These are phyloP conservation scores for Recurvirostra avosetta DNA, from an alignment of 2,113 vertebrate genomes.

Conservation along the genomic window DNA sequence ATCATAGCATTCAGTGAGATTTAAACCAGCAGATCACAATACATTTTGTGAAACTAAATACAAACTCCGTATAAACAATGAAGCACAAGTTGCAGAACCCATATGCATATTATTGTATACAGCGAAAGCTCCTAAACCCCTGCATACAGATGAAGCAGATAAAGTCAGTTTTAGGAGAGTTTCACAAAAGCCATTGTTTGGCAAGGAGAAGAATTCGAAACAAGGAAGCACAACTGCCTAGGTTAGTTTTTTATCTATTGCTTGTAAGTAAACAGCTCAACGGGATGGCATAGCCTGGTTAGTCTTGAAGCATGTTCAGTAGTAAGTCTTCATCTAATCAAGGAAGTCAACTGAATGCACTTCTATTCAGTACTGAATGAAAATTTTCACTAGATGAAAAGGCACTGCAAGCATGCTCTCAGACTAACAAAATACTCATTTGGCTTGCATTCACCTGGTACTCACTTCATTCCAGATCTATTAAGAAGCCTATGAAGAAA, in stretches of 20 bases:
- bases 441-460: background rate
- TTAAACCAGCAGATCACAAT: background rate
- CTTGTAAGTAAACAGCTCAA: background rate
- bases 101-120: fast-evolving
- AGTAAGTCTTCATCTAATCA: background rate
- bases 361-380: background rate
- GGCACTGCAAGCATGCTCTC: background rate
- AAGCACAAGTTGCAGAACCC: background rate
- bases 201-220: background rate
- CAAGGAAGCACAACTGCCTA: background rate
- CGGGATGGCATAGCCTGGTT: background rate
- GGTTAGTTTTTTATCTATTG: background rate
- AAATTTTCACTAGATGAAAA: background rate
- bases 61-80: background rate
- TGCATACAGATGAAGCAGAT: background rate
- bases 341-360: background rate
- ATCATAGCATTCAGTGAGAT: background rate
- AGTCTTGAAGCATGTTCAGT: background rate
- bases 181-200: background rate
- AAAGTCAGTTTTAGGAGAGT: background rate
- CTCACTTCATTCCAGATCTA: background rate
- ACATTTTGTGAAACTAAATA: background rate
- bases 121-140: background rate
- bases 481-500: background rate
- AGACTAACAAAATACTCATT: background rate